Evolutionary conservation across 2,888 invertebrate species (phyloP).

Genomic region (Ophioninae sp.): DNA sequence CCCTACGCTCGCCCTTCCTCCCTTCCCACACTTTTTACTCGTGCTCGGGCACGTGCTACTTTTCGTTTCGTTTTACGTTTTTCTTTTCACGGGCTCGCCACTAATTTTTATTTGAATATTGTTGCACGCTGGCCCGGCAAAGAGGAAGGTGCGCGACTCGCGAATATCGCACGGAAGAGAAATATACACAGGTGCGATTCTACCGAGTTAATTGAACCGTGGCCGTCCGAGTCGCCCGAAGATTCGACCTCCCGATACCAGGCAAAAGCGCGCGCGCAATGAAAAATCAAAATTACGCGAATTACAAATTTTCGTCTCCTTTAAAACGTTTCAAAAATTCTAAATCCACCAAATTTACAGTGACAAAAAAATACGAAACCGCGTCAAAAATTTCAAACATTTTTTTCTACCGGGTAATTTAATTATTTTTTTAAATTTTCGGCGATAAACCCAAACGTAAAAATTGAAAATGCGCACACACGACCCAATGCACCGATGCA

Average conservation of each 20-base stretch:
- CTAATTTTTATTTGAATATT: conserved; percentile 78
- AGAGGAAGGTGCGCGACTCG: conserved; percentile 37
- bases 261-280: not conserved
- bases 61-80: conserved; percentile 32
- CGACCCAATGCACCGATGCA: no score
- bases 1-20: conserved; percentile 43
- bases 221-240: not conserved
- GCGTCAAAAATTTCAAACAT: no score
- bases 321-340: no score
- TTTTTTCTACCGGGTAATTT: no score
- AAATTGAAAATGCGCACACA: no score
- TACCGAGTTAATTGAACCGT: conserved; percentile 22
- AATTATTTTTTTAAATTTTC: no score
- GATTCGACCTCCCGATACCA: not conserved
- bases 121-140: conserved; percentile 69
- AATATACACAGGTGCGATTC: conserved; percentile 54
- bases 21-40: conserved; percentile 58
- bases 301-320: not conserved
- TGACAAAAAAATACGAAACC: no score
- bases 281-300: not conserved
- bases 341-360: no score
- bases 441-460: no score
- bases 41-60: conserved; percentile 66
- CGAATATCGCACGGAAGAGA: conserved; percentile 18
- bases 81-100: conserved; percentile 69